Conservation (phyloP, 2,888 invertebrate species). For the Marasmarcha lunaedactyla region DNA sequence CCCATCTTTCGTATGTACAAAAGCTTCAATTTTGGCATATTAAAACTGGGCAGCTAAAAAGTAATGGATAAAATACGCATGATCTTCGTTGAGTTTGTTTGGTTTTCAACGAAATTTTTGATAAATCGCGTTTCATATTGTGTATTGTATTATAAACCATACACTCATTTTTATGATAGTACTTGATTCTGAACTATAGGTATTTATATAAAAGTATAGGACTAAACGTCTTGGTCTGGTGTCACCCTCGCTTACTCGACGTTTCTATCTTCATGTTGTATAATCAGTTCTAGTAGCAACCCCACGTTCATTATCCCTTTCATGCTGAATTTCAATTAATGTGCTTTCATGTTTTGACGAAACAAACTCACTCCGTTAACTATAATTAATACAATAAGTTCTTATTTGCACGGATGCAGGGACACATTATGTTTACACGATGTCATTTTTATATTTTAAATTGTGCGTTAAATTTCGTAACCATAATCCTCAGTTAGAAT, state of each 20-base stretch:
- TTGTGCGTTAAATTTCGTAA: no score
- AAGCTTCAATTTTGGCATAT: constrained; percentile 48
- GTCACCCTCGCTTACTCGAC: constrained; percentile 12
- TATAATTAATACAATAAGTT: constrained; percentile 25
- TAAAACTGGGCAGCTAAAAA: constrained; percentile 39
- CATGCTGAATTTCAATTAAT: constrained; percentile 68
- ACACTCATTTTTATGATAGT: no score
- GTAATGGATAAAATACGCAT: constrained; percentile 12
- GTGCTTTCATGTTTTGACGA: constrained; percentile 61
- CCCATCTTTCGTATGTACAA: constrained; percentile 53
- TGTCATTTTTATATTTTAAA: no score
- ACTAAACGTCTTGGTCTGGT: no score
- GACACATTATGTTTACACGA: no score
- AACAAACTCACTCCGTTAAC: constrained; percentile 41
- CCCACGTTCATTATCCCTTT: constrained; percentile 65
- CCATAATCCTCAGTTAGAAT: no score
- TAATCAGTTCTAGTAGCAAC: constrained; percentile 8
- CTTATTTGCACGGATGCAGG: no score
- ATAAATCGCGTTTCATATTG: no score
- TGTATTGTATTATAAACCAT: no score
- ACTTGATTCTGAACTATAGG: no score
- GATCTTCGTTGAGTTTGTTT: not conserved
- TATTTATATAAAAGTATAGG: no score
- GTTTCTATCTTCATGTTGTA: constrained; percentile 8
- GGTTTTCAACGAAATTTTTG: not conserved